Evolutionary conservation across 2,797 vertebrate species (phyloP).

Genomic region (Trachops cirrhosus): DNA sequence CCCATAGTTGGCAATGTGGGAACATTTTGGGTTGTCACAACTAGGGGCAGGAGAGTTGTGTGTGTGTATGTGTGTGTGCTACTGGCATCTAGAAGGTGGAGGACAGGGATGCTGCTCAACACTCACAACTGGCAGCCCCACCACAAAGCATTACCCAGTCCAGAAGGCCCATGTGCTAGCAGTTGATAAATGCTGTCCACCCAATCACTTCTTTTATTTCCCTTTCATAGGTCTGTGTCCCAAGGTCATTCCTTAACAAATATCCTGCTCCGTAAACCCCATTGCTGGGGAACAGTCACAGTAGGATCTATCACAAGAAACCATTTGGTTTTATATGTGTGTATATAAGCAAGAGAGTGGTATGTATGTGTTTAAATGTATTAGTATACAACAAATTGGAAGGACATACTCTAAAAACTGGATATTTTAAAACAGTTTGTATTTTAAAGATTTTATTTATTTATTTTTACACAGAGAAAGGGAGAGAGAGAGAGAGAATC

Average conservation of each 20-base stretch:
- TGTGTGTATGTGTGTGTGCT: not conserved
- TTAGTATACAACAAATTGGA: not conserved
- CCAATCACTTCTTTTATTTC: not conserved
- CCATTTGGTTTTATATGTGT: not conserved
- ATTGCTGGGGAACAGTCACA: not conserved
- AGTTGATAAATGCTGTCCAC: not conserved
- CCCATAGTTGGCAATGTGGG: not conserved
- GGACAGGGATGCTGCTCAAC: not conserved
- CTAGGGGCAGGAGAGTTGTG: not conserved
- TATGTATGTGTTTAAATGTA: not conserved
- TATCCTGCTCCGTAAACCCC: not conserved
- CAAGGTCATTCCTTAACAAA: not conserved
- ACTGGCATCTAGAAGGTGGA: not conserved
- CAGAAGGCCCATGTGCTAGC: not conserved
- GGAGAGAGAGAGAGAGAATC: too few relatives aligned
- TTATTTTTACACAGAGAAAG: too few relatives aligned
- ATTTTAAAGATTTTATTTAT: too few relatives aligned
- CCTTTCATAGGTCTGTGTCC: not conserved
- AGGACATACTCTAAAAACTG: not conserved
- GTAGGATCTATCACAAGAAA: not conserved
- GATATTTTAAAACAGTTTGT: not conserved
- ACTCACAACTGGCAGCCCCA: not conserved
- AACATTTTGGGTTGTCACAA: not conserved
- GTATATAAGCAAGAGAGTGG: not conserved
- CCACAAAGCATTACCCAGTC: not conserved